Conservation (phyloP, 2,113 vertebrate species). For the Gavia stellata region DNA sequence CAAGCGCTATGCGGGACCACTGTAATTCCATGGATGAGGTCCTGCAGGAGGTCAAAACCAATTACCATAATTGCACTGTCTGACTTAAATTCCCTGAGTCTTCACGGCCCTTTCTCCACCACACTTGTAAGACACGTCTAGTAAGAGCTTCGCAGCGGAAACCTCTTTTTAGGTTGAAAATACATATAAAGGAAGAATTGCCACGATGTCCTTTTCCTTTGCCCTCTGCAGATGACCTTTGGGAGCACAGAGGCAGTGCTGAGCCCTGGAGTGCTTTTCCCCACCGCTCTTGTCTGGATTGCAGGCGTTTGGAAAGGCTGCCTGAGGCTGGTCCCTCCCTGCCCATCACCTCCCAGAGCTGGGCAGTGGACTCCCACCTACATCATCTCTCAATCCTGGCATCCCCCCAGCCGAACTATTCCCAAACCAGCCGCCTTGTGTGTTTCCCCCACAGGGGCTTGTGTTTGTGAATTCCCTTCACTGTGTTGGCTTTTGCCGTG, state of each 20-base stretch:
- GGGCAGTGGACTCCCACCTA: neutral
- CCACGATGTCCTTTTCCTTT: neutral
- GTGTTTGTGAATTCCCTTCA: neutral
- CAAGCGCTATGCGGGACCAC: accelerated
- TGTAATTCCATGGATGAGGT: constrained; percentile 20
- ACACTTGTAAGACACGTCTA: neutral
- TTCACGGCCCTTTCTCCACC: neutral
- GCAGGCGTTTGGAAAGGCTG: neutral
- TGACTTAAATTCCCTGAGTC: constrained; percentile 20
- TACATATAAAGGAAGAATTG: neutral
- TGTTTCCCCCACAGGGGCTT: accelerated
- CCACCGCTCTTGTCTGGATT: accelerated
- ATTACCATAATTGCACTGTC: constrained; percentile 39
- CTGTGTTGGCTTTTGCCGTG: neutral
- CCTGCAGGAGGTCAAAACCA: constrained; percentile 32
- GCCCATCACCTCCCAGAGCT: neutral
- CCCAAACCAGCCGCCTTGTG: accelerated
- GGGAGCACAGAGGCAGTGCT: neutral
- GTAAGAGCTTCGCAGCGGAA: neutral
- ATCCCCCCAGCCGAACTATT: accelerated
- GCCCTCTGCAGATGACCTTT: neutral
- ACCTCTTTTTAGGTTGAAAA: neutral
- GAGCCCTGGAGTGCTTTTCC: neutral
- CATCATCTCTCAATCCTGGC: accelerated
- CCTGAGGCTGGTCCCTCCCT: neutral